Evolutionary conservation across 92 coral and sea anemone genomes (phyloP).

Genomic region (Palythoa caribaeorum): DNA sequence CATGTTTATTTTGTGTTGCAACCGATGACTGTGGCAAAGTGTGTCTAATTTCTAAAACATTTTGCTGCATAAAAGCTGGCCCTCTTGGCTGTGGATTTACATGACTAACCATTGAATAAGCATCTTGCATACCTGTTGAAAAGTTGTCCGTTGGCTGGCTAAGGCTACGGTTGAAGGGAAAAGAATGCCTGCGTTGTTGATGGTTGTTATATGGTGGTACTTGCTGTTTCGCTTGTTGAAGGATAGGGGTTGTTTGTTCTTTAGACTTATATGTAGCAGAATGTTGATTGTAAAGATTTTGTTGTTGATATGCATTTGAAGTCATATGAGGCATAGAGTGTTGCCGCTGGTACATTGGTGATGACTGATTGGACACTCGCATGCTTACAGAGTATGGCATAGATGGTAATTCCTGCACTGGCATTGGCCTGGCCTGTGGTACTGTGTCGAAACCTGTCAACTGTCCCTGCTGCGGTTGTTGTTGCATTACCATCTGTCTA

Average conservation of each 20-base stretch:
- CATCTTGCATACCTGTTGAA: conserved; percentile 40
- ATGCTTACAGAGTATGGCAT: conserved; percentile 55
- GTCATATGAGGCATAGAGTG: conserved; percentile 75
- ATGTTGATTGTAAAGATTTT: conserved; percentile 31
- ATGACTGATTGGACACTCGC: conserved; percentile 51
- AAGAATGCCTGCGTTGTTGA: conserved; percentile 83
- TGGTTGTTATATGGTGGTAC: conserved; percentile 47
- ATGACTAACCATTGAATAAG: conserved; percentile 30
- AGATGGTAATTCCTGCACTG: conserved; percentile 55
- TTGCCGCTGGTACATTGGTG: conserved; percentile 74
- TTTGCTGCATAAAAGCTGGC: conserved; percentile 14
- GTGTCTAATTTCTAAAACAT: conserved; percentile 28
- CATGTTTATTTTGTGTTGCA: conserved; percentile 29
- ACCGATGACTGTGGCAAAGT: conserved; percentile 23
- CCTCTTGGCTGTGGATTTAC: conserved; percentile 25
- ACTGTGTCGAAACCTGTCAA: conserved; percentile 44
- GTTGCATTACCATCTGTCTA: conserved; percentile 50
- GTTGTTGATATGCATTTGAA: conserved; percentile 34
- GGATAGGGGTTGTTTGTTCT: conserved; percentile 17
- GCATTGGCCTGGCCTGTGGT: conserved; percentile 57
- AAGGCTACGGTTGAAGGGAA: conserved; percentile 77
- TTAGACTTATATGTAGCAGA: conserved; percentile 26
- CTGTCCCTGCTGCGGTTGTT: conserved; percentile 43
- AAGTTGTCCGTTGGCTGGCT: conserved; percentile 68
- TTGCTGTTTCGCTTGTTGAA: conserved; percentile 38